Evolutionary conservation across 2,888 invertebrate species (phyloP).

Genomic region (Acholoe squamosa): DNA sequence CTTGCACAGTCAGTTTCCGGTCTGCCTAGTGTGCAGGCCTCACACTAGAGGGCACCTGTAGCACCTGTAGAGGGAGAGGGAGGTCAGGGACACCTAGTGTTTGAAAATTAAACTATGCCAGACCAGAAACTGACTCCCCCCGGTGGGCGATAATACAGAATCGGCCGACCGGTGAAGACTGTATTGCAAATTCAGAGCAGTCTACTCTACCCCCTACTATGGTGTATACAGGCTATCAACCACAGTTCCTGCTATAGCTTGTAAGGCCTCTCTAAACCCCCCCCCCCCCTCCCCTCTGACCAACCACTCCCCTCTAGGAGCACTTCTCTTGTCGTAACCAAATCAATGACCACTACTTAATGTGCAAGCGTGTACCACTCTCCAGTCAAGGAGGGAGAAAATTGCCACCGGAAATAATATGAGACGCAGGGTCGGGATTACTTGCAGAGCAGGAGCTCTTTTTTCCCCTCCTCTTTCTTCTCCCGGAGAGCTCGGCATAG

Average conservation of each 20-base stretch:
- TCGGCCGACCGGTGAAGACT: too few species aligned
- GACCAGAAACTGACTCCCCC: too few species aligned
- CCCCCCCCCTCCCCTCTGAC: not conserved
- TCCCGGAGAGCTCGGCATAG: not conserved
- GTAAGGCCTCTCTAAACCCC: not conserved
- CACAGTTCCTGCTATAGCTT: not conserved
- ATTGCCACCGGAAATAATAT: slow-evolving; percentile 24
- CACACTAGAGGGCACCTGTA: too few species aligned
- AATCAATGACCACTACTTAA: slow-evolving; percentile 21
- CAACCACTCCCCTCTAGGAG: not conserved
- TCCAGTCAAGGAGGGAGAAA: slow-evolving; percentile 25
- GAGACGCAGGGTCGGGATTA: not conserved
- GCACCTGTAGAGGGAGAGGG: too few species aligned
- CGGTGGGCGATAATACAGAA: too few species aligned
- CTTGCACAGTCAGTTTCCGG: too few species aligned
- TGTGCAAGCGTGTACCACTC: slow-evolving; percentile 5
- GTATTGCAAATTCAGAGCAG: too few species aligned
- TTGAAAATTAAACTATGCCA: too few species aligned
- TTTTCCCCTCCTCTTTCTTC: not conserved
- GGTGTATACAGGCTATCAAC: too few species aligned
- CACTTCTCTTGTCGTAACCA: slow-evolving; percentile 20
- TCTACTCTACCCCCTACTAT: too few species aligned
- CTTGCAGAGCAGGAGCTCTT: not conserved
- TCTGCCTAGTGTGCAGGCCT: too few species aligned
- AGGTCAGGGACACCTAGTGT: too few species aligned